A percentile compares a stretch with the other conserved stretches of the same genome.
These are phyloP conservation scores for Copsychus sechellarum DNA, from an alignment of 2,113 vertebrate species.

Conservation along the genomic window DNA sequence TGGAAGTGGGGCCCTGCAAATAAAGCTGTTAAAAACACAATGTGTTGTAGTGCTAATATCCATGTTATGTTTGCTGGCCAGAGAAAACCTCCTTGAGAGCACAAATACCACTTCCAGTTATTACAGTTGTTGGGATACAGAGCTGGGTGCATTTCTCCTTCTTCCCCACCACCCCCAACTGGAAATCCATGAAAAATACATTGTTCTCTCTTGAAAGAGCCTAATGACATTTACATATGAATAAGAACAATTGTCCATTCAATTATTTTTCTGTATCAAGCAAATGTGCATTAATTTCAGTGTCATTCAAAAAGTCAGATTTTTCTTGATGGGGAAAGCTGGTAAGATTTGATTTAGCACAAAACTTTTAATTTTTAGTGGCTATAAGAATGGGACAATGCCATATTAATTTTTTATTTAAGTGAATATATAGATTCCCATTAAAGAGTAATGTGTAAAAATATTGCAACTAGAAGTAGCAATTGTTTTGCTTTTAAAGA, in stretches of 20 bases:
- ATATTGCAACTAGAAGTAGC: neutral
- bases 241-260: constrained; percentile 37
- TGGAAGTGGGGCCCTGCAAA: neutral
- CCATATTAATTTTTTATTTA: neutral
- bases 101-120: neutral
- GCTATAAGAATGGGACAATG: neutral
- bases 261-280: constrained; percentile 11
- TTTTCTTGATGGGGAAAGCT: neutral
- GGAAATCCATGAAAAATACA: constrained; percentile 43
- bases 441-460: neutral
- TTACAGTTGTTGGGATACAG: neutral
- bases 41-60: neutral
- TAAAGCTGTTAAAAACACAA: neutral
- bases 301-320: neutral
- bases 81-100: neutral
- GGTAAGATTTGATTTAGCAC: neutral
- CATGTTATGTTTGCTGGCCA: neutral
- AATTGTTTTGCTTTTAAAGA: neutral
- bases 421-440: neutral
- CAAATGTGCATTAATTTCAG: neutral
- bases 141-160: neutral
- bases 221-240: constrained; percentile 57
- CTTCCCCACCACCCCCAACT: neutral
- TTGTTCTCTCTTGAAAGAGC: constrained; percentile 50
- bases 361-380: neutral